Base-by-base conservation (phyloP, 2,888 invertebrate genomes). In the Drosophila kanekoi region DNA sequence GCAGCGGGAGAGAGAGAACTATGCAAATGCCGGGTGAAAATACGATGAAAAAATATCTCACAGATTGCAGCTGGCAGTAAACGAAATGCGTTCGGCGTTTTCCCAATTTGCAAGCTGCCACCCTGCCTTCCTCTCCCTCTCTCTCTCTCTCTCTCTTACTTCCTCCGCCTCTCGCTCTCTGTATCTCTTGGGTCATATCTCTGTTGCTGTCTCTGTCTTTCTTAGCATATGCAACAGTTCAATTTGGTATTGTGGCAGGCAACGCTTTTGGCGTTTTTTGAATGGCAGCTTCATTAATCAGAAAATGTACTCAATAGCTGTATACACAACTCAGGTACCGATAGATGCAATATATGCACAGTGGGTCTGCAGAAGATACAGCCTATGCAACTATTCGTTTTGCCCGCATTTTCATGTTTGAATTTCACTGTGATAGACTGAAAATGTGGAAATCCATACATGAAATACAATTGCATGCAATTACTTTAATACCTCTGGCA, bases 211-310 rank as follows among this genome's bases (percentile, higher is more conserved):
- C 44, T 37, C 33, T 35, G 9, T 44, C 23, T 33, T 41, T 37
- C 45, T 51, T 49, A 65, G 61, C 51, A 73, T 63, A 68, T 82
- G 76, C 72, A 83, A 87, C 83, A 84, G 87, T 67, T 87, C 87
- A 83, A 89, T 89, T 87, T 78, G 71, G 58, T 64, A 72, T 60
- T 73, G 68, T 70, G 52, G 59, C 65, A 62, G 61, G 56, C 47
- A 64, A 61, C 57, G 44, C 54, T 68, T 74, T 59, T 68, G 57
- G 51, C 59, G 47, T 43, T 67, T 72, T 28, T 51, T 89, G 86
- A 89, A 85, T 85, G 89, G 73, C 86, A 82, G 89, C 80, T 89
- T 85, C 89, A 85, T 85, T 89, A 89, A 89, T 85, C 75, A 60
- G 72, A 66, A 80, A 28, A 28, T 28, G 28, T 66, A 74, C 67